Conservation (phyloP, 2,113 vertebrate genomes). For the cat (Felis catus) region DNA sequence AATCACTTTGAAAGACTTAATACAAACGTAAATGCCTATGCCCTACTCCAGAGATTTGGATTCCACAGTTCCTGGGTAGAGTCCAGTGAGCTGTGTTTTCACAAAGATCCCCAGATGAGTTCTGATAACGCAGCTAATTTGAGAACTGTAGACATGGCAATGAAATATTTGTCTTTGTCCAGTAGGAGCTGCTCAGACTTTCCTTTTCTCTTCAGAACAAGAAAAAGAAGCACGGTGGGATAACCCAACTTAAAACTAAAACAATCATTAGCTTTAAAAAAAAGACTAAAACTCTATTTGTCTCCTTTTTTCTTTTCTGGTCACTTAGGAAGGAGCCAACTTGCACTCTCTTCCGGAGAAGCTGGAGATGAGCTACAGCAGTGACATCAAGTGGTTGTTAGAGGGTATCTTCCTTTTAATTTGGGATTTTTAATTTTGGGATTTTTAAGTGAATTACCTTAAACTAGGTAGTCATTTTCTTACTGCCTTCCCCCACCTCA, state of each 20-base stretch:
- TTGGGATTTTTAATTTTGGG: neutral
- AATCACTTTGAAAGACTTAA: neutral
- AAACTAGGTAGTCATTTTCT: neutral
- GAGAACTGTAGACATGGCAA: neutral
- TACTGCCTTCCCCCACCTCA: neutral
- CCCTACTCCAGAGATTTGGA: neutral
- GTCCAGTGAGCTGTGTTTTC: neutral
- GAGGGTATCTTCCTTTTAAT: neutral
- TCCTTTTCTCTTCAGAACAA: neutral
- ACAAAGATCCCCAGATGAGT: neutral
- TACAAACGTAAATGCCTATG: neutral
- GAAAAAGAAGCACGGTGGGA: neutral
- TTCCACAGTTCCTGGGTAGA: neutral
- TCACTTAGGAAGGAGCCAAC: neutral
- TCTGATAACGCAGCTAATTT: neutral
- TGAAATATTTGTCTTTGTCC: neutral
- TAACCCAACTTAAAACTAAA: neutral
- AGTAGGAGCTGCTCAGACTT: neutral
- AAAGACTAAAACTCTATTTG: neutral
- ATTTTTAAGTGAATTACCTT: neutral
- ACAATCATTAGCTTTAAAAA: neutral
- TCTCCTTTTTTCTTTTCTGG: conserved; percentile 1
- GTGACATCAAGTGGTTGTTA: conserved; percentile 68
- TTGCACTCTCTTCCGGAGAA: neutral
- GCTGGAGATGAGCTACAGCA: neutral